A percentile compares a stretch with the other conserved stretches of the same genome.
Conservation (phyloP, 2,797 vertebrate species). For the Triplophysa yarkandensis region DNA sequence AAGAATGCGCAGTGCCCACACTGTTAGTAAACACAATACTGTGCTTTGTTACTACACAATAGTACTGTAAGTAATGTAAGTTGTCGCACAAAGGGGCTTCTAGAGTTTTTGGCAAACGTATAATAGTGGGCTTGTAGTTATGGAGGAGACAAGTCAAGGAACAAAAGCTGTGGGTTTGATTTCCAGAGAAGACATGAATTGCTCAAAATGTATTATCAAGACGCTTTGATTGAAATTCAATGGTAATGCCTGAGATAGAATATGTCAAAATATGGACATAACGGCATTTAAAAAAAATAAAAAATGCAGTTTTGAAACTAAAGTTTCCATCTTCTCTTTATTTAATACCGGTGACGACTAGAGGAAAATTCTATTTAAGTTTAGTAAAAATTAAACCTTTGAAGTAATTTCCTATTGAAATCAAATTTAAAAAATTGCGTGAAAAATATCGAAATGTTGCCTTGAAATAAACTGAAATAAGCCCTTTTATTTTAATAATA, state of each 20-base stretch:
- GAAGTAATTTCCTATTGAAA: too few relatives aligned
- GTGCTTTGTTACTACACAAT: conserved; percentile 22
- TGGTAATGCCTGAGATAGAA: background rate
- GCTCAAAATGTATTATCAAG: background rate
- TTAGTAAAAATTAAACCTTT: too few relatives aligned
- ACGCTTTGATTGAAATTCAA: background rate
- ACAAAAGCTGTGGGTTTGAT: background rate
- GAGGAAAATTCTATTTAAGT: too few relatives aligned
- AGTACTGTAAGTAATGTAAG: conserved; percentile 15
- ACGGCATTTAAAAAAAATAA: too few relatives aligned
- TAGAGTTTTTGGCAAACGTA: background rate
- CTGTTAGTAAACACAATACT: conserved; percentile 26
- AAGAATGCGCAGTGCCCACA: conserved; percentile 19
- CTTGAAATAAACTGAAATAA: too few relatives aligned
- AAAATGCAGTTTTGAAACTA: too few relatives aligned
- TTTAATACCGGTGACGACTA: too few relatives aligned
- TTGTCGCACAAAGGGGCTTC: conserved; percentile 12
- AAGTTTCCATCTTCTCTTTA: too few relatives aligned
- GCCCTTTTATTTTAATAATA: too few relatives aligned
- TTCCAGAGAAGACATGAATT: background rate
- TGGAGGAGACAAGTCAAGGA: conserved; percentile 12
- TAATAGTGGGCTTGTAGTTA: background rate
- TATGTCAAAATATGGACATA: too few relatives aligned
- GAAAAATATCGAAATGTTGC: too few relatives aligned
- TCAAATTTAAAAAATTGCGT: too few relatives aligned